Conservation (phyloP, 2,888 invertebrate genomes). For the Papilio elwesi region DNA sequence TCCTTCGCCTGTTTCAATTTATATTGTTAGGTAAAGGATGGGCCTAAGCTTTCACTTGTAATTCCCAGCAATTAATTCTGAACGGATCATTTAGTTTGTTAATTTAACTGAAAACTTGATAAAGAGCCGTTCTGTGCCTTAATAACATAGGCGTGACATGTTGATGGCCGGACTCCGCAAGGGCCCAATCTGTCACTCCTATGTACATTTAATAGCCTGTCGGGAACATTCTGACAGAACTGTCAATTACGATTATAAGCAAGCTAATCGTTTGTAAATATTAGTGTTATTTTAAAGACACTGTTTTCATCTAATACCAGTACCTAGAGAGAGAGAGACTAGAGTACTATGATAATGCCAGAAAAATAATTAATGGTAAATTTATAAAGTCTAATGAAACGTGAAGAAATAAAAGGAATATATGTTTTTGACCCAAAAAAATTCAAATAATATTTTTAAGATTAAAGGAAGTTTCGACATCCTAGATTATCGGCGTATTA, state of each 20-base stretch:
- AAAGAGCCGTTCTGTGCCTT: conserved; percentile 37
- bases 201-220: conserved; percentile 60
- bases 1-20: conserved; percentile 10
- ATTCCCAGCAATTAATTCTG: conserved; percentile 14
- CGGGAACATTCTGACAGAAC: conserved; percentile 50
- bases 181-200: conserved; percentile 63
- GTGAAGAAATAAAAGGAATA: too few species aligned
- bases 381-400: too few species aligned
- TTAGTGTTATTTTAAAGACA: not conserved
- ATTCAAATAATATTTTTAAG: too few species aligned
- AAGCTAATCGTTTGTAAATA: not conserved
- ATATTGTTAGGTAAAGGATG: conserved; percentile 20
- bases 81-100: conserved; percentile 38
- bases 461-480: too few species aligned
- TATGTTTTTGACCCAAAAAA: too few species aligned
- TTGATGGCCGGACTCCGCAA: conserved; percentile 50
- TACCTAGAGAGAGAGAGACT: too few species aligned
- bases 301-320: not conserved
- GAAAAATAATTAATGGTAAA: too few species aligned
- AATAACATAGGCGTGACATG: conserved; percentile 48
- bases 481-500: too few species aligned
- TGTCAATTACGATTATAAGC: conserved; percentile 16
- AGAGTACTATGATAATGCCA: too few species aligned
- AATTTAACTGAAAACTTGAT: conserved; percentile 28
- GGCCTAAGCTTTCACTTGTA: conserved; percentile 17